These are phyloP conservation scores for Pseudoatta argentina DNA, from an alignment of 1,140 invertebrate species.

Conservation along the genomic window DNA sequence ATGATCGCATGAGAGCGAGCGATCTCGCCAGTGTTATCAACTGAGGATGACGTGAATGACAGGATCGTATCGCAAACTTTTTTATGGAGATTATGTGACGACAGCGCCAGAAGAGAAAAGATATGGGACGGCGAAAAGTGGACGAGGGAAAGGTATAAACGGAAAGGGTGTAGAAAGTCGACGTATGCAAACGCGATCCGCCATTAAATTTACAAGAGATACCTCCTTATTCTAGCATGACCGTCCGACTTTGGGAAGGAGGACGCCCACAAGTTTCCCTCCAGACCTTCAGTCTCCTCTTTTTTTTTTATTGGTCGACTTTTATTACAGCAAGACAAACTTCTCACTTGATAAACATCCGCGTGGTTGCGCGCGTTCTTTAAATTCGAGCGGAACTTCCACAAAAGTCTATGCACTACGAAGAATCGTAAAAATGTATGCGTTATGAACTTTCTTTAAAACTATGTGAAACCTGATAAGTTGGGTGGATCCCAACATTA, in stretches of 20 bases:
- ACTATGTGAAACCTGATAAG: constrained; percentile 57
- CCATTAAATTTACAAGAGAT: constrained; percentile 41
- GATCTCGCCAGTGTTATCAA: constrained; percentile 16
- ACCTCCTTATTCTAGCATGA: constrained; percentile 19
- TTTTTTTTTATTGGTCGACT: not conserved
- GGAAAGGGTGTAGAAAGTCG: not conserved
- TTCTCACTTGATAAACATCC: constrained; percentile 44
- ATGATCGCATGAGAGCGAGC: constrained; percentile 12
- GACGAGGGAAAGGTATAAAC: not conserved
- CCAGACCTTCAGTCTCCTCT: constrained; percentile 1
- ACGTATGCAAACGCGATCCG: constrained; percentile 18
- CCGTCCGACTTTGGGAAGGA: constrained; percentile 21
- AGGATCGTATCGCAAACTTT: constrained; percentile 5
- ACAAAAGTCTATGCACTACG: constrained; percentile 14
- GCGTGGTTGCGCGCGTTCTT: constrained; percentile 3
- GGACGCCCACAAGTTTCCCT: constrained; percentile 24
- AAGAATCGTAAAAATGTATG: constrained; percentile 25
- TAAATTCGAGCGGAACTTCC: constrained; percentile 33
- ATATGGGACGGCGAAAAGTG: not conserved
- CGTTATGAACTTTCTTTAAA: constrained; percentile 45
- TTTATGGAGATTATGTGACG: constrained; percentile 5
- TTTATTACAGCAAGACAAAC: constrained; percentile 19
- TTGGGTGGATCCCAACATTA: constrained; percentile 41
- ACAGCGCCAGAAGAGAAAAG: too few species aligned
- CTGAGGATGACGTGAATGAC: not conserved